phyloP scores from a whole-genome alignment of 2,113 vertebrate species.

The Phoxinus phoxinus region DNA sequence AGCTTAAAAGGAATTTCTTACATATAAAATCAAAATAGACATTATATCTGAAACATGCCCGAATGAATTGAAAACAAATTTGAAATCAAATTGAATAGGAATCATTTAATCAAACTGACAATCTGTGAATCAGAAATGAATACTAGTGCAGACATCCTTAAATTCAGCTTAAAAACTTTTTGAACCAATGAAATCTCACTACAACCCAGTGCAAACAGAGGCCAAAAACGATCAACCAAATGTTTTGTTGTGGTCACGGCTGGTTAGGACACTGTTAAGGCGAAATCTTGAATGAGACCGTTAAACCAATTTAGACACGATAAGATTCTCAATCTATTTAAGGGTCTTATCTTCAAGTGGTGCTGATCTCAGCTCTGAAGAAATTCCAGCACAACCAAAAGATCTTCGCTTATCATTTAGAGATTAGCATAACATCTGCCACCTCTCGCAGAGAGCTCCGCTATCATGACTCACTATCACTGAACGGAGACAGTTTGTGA shows the following conservation, averaged over 20 bases:
- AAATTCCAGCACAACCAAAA: constrained; percentile 24
- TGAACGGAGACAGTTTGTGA: constrained; percentile 33
- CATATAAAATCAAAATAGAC: too few relatives aligned
- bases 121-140: not conserved
- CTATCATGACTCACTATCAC: constrained; percentile 50
- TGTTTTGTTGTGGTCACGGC: not conserved
- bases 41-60: not conserved
- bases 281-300: constrained; percentile 1
- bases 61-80: not conserved
- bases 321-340: constrained; percentile 19
- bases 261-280: not conserved
- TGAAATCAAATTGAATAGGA: not conserved
- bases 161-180: not conserved
- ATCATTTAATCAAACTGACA: not conserved
- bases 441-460: constrained; percentile 29
- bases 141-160: too few relatives aligned
- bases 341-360: constrained; percentile 28
- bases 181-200: not conserved
- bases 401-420: constrained; percentile 45
- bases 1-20: too few relatives aligned
- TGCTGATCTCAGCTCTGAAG: not conserved
- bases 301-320: constrained; percentile 6
- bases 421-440: constrained; percentile 56
- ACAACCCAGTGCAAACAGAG: not conserved
- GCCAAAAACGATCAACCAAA: not conserved